Evolutionary conservation across 2,888 invertebrate species (phyloP).

Genomic region (Fabriciana adippe): DNA sequence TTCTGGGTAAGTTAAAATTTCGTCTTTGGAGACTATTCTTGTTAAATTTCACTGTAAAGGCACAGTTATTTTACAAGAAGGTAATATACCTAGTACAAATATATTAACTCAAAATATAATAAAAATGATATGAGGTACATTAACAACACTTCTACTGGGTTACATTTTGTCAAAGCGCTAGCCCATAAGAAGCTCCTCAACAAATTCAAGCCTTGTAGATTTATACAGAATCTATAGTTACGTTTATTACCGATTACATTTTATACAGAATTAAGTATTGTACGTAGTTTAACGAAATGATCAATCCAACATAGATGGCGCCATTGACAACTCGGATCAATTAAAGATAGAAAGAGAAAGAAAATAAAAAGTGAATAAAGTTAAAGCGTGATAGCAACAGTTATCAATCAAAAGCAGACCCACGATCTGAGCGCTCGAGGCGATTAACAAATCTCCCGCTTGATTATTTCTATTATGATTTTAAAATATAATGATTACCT

Average conservation of each 20-base stretch:
- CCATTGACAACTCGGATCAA: slow-evolving; percentile 74
- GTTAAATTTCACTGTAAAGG: no score
- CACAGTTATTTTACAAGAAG: no score
- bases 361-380: slow-evolving; percentile 22
- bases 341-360: slow-evolving; percentile 67
- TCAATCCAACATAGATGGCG: slow-evolving; percentile 73
- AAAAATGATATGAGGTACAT: no score
- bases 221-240: no score
- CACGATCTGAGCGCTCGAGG: slow-evolving; percentile 71
- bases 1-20: not conserved
- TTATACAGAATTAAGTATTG: not conserved
- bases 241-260: not conserved
- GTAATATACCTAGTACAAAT: no score
- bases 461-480: slow-evolving; percentile 82
- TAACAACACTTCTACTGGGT: no score
- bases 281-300: slow-evolving; percentile 48
- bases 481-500: slow-evolving; percentile 76
- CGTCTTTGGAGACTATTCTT: not conserved
- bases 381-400: slow-evolving; percentile 56
- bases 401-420: slow-evolving; percentile 78
- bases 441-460: slow-evolving; percentile 71
- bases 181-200: no score
- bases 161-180: no score
- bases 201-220: no score
- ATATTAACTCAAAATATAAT: no score